These are phyloP conservation scores for Phalacrocorax brasilianus DNA, from an alignment of 2,113 vertebrate species.

Conservation along the genomic window DNA sequence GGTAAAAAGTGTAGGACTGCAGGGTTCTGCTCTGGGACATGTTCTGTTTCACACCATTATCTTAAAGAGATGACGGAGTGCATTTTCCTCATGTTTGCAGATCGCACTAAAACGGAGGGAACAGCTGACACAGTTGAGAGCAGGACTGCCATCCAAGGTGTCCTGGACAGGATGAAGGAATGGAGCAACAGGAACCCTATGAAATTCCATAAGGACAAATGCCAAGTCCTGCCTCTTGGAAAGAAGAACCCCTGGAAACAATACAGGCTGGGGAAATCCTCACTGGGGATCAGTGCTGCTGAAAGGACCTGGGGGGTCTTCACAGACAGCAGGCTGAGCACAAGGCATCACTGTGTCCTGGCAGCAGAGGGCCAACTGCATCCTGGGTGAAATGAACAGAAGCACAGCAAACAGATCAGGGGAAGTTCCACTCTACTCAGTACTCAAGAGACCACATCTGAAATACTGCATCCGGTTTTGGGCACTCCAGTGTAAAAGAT, in stretches of 20 bases:
- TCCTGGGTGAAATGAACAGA: background rate
- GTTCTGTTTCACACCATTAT: background rate
- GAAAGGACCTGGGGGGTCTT: background rate
- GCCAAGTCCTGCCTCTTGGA: background rate
- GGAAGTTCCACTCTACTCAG: background rate
- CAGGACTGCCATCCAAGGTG: background rate
- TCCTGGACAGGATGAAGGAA: background rate
- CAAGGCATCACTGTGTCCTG: background rate
- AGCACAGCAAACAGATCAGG: background rate
- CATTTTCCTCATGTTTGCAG: background rate
- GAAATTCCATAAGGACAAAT: background rate
- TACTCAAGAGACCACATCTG: background rate
- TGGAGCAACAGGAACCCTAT: background rate
- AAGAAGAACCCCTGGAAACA: background rate
- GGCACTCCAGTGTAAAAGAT: background rate
- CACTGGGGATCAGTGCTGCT: background rate
- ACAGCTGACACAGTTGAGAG: rapidly evolving
- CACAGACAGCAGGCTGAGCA: background rate
- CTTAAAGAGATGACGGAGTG: background rate
- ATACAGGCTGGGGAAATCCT: background rate
- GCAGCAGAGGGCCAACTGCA: rapidly evolving
- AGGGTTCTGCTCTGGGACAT: background rate
- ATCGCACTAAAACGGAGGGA: background rate
- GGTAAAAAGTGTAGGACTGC: background rate
- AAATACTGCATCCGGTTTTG: background rate